Percentiles rank a stretch among this genome's conserved stretches.
phyloP scores from a whole-genome alignment of 2,113 vertebrate species.

The Antechinus flavipes region DNA sequence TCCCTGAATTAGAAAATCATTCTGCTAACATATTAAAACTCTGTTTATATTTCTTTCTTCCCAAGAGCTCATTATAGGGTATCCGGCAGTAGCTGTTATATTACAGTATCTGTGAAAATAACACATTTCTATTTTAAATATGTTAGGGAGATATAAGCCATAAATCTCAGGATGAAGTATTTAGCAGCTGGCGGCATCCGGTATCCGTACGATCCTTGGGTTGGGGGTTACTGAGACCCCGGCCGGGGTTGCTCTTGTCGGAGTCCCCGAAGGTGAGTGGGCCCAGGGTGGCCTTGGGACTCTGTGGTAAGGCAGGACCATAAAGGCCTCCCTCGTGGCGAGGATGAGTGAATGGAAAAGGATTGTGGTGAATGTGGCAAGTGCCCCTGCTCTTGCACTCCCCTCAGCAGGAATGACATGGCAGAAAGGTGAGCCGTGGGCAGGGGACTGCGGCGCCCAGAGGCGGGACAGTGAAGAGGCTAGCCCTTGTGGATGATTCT shows the following conservation, averaged over 20 bases:
- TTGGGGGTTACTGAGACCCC: neutral
- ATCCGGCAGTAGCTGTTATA: neutral
- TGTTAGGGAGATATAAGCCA: neutral
- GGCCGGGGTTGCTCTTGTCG: neutral
- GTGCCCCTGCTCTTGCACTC: neutral
- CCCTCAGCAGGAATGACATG: neutral
- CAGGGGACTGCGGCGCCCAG: neutral
- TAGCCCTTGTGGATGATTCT: no score
- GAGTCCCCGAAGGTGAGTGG: neutral
- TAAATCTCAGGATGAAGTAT: neutral
- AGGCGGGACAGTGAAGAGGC: no score
- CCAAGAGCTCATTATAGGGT: neutral
- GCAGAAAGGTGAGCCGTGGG: neutral
- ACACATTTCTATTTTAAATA: conserved; percentile 7
- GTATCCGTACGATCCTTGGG: neutral
- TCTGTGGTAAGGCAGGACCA: neutral
- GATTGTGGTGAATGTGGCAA: no score
- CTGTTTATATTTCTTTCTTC: conserved; percentile 3
- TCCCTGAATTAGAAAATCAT: conserved; percentile 5
- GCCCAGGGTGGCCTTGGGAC: neutral
- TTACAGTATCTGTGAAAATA: neutral
- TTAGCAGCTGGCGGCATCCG: neutral
- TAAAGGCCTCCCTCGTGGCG: neutral
- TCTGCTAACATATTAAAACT: conserved; percentile 6
- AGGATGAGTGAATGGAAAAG: no score